Conservation (phyloP, 2,888 invertebrate genomes). For the Drosophila pseudotakahashii region DNA sequence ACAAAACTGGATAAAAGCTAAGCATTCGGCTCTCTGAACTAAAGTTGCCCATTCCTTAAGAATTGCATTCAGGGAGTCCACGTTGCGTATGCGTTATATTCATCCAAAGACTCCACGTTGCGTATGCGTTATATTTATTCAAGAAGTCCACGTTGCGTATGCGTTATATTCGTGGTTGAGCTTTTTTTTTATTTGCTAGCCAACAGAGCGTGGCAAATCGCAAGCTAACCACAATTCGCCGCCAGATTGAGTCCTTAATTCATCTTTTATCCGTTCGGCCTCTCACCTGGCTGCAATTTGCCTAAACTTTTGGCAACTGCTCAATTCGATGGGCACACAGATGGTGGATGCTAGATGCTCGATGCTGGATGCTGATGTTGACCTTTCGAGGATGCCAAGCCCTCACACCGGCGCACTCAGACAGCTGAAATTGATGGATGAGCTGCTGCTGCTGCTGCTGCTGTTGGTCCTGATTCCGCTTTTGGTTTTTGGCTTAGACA, state of each 20-base stretch:
- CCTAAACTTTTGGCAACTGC: constrained; percentile 25
- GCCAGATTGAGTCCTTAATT: constrained; percentile 17
- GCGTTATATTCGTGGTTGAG: too few relatives aligned
- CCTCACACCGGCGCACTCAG: not conserved
- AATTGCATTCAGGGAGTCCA: not conserved
- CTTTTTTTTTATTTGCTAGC: too few relatives aligned
- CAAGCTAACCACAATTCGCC: constrained; percentile 1
- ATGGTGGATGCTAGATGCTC: constrained; percentile 8
- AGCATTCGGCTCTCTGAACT: not conserved
- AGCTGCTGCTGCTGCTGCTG: constrained; percentile 11
- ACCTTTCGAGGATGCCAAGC: constrained; percentile 59
- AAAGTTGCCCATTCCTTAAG: too few relatives aligned
- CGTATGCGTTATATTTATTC: not conserved
- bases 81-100: not conserved
- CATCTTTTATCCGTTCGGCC: constrained; percentile 6
- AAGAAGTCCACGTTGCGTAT: not conserved
- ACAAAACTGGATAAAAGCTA: too few relatives aligned
- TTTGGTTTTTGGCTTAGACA: constrained; percentile 7
- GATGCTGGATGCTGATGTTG: constrained; percentile 37
- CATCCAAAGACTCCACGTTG: not conserved
- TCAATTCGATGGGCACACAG: constrained; percentile 30
- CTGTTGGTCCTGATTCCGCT: constrained; percentile 1
- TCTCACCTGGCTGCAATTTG: constrained; percentile 44
- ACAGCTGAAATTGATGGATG: constrained; percentile 64
- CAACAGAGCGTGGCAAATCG: not conserved